Percentiles rank a stretch among this genome's conserved stretches.
phyloP scores from a whole-genome alignment of 2,888 invertebrate genomes.

The Tenthredo distinguenda region DNA sequence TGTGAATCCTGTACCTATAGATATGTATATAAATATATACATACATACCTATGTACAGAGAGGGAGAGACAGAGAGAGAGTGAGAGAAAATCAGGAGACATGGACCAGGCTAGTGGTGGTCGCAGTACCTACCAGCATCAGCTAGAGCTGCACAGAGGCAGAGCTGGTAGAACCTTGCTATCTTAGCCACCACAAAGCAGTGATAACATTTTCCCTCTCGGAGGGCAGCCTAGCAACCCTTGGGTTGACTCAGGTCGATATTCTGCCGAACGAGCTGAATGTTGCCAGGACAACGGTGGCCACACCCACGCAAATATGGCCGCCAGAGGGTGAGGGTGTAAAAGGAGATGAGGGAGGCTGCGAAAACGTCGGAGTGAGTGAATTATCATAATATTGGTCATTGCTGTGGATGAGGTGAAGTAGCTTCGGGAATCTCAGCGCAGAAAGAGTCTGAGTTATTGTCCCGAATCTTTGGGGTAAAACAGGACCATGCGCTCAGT shows the following conservation, averaged over 20 bases:
- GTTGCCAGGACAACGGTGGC: slow-evolving; percentile 73
- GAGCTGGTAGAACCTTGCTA: slow-evolving; percentile 71
- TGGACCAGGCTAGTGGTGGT: slow-evolving; percentile 47
- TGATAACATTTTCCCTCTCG: slow-evolving; percentile 78
- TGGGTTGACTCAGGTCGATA: slow-evolving; percentile 70
- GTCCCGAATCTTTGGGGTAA: not conserved
- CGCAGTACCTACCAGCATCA: slow-evolving; percentile 53
- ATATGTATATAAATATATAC: not conserved
- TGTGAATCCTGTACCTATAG: slow-evolving; percentile 52
- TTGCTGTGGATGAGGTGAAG: slow-evolving; percentile 70
- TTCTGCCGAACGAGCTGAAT: slow-evolving; percentile 68
- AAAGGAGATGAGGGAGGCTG: slow-evolving; percentile 54
- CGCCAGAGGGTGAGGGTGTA: slow-evolving; percentile 61
- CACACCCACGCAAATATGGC: slow-evolving; percentile 77
- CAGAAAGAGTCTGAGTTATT: slow-evolving; percentile 10
- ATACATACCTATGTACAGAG: slow-evolving; percentile 49
- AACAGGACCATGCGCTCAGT: not conserved
- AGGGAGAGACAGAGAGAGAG: slow-evolving; percentile 57
- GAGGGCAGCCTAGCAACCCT: slow-evolving; percentile 77
- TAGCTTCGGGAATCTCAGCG: slow-evolving; percentile 57
- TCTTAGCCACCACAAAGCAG: slow-evolving; percentile 78
- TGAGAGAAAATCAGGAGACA: slow-evolving; percentile 22
- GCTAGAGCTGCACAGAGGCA: slow-evolving; percentile 54
- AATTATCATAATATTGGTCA: slow-evolving; percentile 77
- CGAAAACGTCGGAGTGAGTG: slow-evolving; percentile 65